Evolutionary conservation across 2,888 invertebrate species (phyloP).

Genomic region (Nudaria mundana): DNA sequence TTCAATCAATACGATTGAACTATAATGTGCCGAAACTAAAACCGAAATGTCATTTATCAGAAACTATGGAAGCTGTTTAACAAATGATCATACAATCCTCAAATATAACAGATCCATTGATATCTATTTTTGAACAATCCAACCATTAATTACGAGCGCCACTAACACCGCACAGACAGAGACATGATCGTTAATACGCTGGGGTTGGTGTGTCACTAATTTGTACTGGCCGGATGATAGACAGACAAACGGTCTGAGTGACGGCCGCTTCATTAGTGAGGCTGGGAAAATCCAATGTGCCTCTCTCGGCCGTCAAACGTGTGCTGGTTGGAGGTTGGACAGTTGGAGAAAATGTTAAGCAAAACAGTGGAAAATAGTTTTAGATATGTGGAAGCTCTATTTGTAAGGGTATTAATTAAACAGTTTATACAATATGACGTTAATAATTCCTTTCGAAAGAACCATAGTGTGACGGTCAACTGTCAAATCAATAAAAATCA

Average conservation of each 20-base stretch:
- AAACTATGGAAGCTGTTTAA: neutral
- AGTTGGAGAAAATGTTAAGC: neutral
- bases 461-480: too few relatives aligned
- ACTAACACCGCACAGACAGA: slow-evolving; percentile 43
- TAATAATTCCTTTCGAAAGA: too few relatives aligned
- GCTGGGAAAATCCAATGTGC: slow-evolving; percentile 27
- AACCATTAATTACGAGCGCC: slow-evolving; percentile 30
- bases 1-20: too few relatives aligned
- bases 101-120: slow-evolving; percentile 11
- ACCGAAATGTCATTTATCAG: neutral
- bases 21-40: neutral
- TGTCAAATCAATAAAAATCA: too few relatives aligned
- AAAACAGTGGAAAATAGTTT: neutral
- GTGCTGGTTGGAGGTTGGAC: slow-evolving; percentile 4
- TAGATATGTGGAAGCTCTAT: too few relatives aligned
- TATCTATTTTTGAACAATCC: slow-evolving; percentile 26
- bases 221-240: slow-evolving; percentile 54
- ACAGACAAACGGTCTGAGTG: slow-evolving; percentile 67
- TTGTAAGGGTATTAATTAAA: too few relatives aligned
- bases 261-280: slow-evolving; percentile 66
- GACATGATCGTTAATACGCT: slow-evolving; percentile 59
- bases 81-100: slow-evolving; percentile 2
- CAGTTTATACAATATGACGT: too few relatives aligned
- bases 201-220: slow-evolving; percentile 60
- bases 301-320: slow-evolving; percentile 25